phyloP scores from a whole-genome alignment of 2,797 vertebrate species.

The Cossypha niveicapilla region DNA sequence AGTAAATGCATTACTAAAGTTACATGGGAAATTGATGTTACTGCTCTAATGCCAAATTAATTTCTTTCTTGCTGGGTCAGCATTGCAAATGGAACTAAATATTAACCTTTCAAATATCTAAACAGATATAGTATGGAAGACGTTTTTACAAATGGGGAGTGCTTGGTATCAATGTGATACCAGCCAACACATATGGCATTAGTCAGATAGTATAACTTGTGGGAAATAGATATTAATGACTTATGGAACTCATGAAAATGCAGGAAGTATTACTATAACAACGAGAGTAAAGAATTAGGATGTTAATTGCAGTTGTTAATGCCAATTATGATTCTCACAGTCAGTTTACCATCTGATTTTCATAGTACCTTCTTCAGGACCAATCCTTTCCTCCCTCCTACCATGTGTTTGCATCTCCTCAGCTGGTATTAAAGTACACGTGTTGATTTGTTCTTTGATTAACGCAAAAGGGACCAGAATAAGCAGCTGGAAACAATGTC shows the following conservation, averaged over 20 bases:
- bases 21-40: constrained; percentile 89
- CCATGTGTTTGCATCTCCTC: not conserved
- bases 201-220: not conserved
- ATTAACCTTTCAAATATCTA: constrained; percentile 75
- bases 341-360: not conserved
- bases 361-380: not conserved
- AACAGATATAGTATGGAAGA: constrained; percentile 47
- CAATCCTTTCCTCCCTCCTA: not conserved
- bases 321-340: not conserved
- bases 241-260: not conserved
- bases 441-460: not conserved
- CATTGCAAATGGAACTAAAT: constrained; percentile 78
- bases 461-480: not conserved
- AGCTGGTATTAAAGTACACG: accelerated
- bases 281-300: not conserved
- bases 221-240: not conserved
- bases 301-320: not conserved
- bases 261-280: not conserved
- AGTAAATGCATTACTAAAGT: constrained; percentile 92
- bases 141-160: constrained; percentile 28
- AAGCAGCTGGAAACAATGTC: not conserved
- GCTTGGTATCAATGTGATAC: not conserved
- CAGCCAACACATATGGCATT: not conserved
- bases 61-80: constrained; percentile 84
- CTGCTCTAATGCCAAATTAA: constrained; percentile 86